Conservation (phyloP, 1,140 invertebrate genomes). For the Drosophila obscura region DNA sequence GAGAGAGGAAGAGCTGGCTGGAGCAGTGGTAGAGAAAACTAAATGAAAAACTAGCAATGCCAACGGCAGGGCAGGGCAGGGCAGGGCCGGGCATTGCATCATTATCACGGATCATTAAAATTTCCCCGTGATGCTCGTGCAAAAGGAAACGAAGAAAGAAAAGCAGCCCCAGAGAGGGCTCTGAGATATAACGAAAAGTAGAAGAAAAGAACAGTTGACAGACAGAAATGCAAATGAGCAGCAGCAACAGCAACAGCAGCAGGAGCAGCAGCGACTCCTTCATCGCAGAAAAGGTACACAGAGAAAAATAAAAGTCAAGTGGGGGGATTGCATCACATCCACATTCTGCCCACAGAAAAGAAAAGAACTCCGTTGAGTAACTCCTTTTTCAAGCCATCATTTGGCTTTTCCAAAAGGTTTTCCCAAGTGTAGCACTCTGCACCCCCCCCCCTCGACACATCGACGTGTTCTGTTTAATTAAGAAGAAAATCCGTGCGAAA, state of each 20-base stretch:
- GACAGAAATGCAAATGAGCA: conserved; percentile 75
- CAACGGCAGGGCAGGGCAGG: conserved; percentile 39
- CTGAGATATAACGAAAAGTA: conserved; percentile 15
- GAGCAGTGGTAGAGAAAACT: conserved; percentile 18
- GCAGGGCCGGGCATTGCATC: conserved; percentile 30
- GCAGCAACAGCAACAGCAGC: conserved; percentile 23
- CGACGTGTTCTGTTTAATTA: conserved; percentile 58
- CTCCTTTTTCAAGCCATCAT: no score
- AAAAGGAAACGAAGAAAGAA: conserved; percentile 56
- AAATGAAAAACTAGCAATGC: conserved; percentile 53
- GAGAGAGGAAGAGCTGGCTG: no score
- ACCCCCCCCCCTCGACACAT: neutral
- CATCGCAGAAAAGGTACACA: conserved; percentile 15
- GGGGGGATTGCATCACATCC: neutral
- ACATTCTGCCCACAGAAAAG: neutral
- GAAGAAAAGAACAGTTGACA: conserved; percentile 43
- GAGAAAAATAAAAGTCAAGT: conserved; percentile 4
- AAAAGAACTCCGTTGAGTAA: neutral
- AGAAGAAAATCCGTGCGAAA: conserved; percentile 60
- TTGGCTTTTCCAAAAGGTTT: neutral
- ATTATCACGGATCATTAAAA: conserved; percentile 82
- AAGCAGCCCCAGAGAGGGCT: conserved; percentile 15
- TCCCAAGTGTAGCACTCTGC: conserved; percentile 13
- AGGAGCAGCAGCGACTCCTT: conserved; percentile 2
- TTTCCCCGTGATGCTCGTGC: conserved; percentile 47